Evolutionary conservation across 2,888 invertebrate species (phyloP).

Genomic region (Pecten maximus): DNA sequence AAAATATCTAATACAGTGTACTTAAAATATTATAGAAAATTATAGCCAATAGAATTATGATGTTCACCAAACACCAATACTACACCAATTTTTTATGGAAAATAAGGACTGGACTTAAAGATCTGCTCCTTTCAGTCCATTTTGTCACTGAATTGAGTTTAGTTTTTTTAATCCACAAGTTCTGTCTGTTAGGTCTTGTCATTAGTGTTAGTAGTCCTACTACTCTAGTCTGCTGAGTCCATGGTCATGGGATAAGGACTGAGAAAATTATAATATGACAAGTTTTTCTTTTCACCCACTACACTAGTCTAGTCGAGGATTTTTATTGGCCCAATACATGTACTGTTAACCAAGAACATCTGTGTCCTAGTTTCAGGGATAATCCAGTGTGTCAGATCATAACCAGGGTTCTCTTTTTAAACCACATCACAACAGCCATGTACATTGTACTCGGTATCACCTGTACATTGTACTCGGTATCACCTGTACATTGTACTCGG

Average conservation of each 20-base stretch:
- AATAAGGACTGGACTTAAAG: neutral
- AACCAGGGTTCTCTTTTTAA: neutral
- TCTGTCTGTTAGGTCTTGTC: neutral
- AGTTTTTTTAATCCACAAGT: neutral
- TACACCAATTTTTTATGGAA: neutral
- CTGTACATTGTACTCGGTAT: no score
- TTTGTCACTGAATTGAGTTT: neutral
- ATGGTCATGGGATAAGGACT: neutral
- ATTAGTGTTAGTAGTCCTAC: neutral
- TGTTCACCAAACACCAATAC: neutral
- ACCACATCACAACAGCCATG: no score
- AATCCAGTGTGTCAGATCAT: neutral
- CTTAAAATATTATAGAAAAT: neutral
- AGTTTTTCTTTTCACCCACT: neutral
- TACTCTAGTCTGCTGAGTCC: neutral
- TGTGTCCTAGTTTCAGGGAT: slow-evolving; percentile 1
- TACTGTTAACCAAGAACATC: neutral
- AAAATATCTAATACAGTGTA: no score
- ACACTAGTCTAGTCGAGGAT: neutral
- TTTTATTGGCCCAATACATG: neutral
- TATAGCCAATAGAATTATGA: neutral
- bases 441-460: no score
- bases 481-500: no score
- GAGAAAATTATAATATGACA: neutral
- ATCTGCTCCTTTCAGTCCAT: neutral